Base-by-base conservation (phyloP, 1,140 invertebrate species). In the Halictus rubicundus region DNA sequence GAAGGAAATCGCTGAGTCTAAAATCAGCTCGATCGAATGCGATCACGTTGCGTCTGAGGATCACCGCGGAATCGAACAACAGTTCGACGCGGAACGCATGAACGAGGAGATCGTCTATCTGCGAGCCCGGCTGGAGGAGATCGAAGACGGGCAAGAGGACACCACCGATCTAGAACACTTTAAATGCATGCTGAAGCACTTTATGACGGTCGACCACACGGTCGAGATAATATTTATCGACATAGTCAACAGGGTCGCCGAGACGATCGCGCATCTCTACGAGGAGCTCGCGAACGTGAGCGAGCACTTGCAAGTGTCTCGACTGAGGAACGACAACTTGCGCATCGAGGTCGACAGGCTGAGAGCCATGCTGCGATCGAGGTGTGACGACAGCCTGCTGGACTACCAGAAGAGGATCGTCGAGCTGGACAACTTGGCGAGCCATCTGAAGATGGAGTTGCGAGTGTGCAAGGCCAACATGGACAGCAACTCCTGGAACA, bases 101-200 rank as follows among this genome's bases (percentile, higher is more conserved):
- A 80, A 57, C 57, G 66, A 83, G n/a, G 87, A 89, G 49, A 87
- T 87, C 16, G 32, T 16, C n/a, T 37, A 65, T 2, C 61, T 87
- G 64, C 78, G 57, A 25, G 71, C 37, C 52, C 57, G 60, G 19
- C n/a, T 86, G 52, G 61, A 60, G 39, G 80, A 88, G 23, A 9
- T 37, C 19, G 72, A 78, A 14, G 54, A 82, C 9, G 66, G 42
- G 12, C 61, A 32, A 25, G 78, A 66, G 12, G 61, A 60, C 27
- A 63, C 75, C 19, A 25, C 68, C 2, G 68, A 49, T 25, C 27
- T 78, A 1, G 46, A 76, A 7, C 80, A 52, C 25, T 46, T 89
- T 16, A 77, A 68, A 27, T 66, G 60, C 21, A 68, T 80, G 37
- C 37, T 88, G 57, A 70, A 71, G n/a, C 68, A 80, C 25, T 86